Base-by-base conservation (phyloP, 2,888 invertebrate genomes). In the Digitonthophagus gazella region DNA sequence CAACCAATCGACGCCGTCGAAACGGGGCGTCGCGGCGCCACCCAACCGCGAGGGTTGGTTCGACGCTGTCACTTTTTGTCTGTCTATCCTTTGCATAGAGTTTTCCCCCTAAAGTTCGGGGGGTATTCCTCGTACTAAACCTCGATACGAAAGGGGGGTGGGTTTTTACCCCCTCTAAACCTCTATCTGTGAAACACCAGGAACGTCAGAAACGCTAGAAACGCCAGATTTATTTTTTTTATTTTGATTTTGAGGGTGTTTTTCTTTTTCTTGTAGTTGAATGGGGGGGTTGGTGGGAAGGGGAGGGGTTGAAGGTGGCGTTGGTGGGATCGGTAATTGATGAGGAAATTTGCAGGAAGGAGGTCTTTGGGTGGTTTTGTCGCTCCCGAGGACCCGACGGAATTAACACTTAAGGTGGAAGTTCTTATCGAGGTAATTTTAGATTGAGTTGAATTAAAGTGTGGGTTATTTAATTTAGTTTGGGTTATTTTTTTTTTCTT, bases 1-100 rank as follows among this genome's bases (percentile, higher is more conserved):
- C 77, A 73, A 78, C 82, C 58, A 56, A 18, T 18, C 65, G 18
- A 54, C 18, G 20, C 54, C 15, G 15, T 16, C 54, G 54, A 55
- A 55, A 8, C 16, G 65, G 44, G 65, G 55, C 55, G 65, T 54
- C 65, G 65, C 18, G 65, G 15, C 65, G 65, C 54, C 65, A 18
- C 54, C 65, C 44, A 54, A 16, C 15, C n/a, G 54, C 28, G 65
- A 55, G 54, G 55, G 61, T 64, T 18, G 66, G 57, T 18, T 18
- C 44, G 54, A 11, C 55, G 14, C 44, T 15, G 55, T 65, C 18
- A 16, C 44, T 65, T 16, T 65, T 44, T 65, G 65, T 65, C 44
- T 65, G 61, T 22, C 22, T 55, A n/a, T n/a, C 44, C 61, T 61
- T 61, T 61, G 61, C 61, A 61, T 61, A 61, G 28, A 5, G 28